Evolutionary conservation across 2,113 vertebrate species (phyloP), one percentile per base, ranked within the genome.

Genomic region (Otis tarda): DNA sequence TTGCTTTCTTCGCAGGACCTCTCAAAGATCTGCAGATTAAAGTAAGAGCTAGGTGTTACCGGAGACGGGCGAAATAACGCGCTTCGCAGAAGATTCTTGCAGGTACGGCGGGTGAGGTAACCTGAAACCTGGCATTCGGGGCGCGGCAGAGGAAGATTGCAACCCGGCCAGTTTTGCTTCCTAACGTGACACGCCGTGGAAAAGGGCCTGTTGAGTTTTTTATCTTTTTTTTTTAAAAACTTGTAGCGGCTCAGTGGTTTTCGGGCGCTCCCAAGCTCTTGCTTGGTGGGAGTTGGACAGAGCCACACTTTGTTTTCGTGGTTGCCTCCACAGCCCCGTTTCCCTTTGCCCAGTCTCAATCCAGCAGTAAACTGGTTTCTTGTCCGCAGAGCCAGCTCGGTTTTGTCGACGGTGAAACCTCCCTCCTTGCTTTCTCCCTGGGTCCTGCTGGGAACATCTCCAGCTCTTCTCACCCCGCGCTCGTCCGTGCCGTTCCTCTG

Each of bases 321-420:
- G n/a, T 41, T 19, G 50, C 83, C 39, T 94, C 49, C 75, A 56
- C 70, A 85, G 79, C 92, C 49, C 55, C 1, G 61, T 61, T 95
- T 94, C 70, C 81, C 88, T 90, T 94, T 56, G 11, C 57, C 22
- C 71, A 37, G 47, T 63, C 5, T 9, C 89, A 95, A 1, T 80
- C 45, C 3, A 79, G 81, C 91, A 95, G 95, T 95, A 95, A 95
- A 87, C 33, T 21, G 56, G 87, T 94, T 96, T 84, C 56, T 91
- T 9, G 73, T 63, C 49, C 3, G 6, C 68, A 30, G 67, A 68
- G 80, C 73, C 93, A 91, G 91, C 56, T 33, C 30, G 43, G 43
- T 47, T 95, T 93, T 83, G 82, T 94, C 8, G 3, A 68, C 65
- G 60, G 76, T 43, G 2, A 60, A 89, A 70, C 13, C 50, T 87